Evolutionary conservation across 2,113 vertebrate species (phyloP).

Genomic region (Dendrocopos noguchii): DNA sequence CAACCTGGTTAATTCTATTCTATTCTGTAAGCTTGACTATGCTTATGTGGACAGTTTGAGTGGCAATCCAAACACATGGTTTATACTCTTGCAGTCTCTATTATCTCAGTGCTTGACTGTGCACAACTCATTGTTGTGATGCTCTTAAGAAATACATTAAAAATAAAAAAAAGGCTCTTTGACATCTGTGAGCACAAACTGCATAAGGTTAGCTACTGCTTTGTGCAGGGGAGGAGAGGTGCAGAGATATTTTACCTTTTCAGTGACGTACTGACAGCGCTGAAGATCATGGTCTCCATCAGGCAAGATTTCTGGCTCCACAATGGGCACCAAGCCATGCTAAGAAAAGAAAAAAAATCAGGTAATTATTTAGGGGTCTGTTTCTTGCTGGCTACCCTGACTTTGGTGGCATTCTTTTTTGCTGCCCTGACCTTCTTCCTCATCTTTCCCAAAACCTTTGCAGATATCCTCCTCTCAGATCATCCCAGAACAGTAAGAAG

Average conservation of each 20-base stretch:
- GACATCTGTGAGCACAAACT: neutral
- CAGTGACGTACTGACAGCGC: slow-evolving; percentile 91
- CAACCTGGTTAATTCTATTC: too few relatives aligned
- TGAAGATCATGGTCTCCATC: slow-evolving; percentile 92
- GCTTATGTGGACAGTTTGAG: neutral
- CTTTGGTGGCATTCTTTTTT: neutral
- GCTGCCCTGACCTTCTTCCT: neutral
- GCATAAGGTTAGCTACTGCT: neutral
- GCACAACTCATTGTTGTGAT: neutral
- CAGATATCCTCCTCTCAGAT: neutral
- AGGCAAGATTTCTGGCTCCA: slow-evolving; percentile 95
- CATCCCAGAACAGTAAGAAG: neutral
- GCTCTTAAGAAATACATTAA: neutral
- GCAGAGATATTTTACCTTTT: slow-evolving; percentile 81
- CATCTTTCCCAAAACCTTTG: neutral
- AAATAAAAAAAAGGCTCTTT: neutral
- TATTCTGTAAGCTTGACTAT: neutral
- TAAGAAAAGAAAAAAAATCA: slow-evolving; percentile 11
- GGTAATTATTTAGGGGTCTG: neutral
- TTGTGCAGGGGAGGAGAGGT: neutral
- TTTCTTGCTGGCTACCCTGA: neutral
- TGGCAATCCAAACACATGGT: neutral
- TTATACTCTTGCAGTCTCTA: neutral
- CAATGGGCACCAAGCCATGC: slow-evolving; percentile 95
- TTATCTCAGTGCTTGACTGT: neutral